phyloP scores from a whole-genome alignment of 2,888 invertebrate species.

The Zelleria hepariella region DNA sequence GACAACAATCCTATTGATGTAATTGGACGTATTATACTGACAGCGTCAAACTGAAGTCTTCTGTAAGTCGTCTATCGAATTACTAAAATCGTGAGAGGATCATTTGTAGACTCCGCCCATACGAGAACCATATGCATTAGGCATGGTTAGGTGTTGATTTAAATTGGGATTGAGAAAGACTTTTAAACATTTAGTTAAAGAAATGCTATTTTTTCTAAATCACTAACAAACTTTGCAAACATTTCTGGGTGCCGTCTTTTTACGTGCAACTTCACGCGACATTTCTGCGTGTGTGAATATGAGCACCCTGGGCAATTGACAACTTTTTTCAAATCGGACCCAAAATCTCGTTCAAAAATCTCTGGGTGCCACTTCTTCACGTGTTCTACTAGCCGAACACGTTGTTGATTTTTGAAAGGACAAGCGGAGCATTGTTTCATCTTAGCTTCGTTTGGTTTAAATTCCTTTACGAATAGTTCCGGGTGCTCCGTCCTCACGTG shows the following conservation, averaged over 20 bases:
- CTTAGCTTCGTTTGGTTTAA: background rate
- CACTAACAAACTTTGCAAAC: no score
- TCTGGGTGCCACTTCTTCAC: background rate
- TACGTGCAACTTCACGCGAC: background rate
- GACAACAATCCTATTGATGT: no score
- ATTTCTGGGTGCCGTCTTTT: background rate
- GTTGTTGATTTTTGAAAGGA: background rate
- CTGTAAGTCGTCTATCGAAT: no score
- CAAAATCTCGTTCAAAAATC: background rate
- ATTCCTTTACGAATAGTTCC: background rate
- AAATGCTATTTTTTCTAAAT: no score
- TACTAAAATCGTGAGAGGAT: no score
- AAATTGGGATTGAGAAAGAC: no score
- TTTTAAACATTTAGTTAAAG: no score
- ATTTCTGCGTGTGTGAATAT: background rate
- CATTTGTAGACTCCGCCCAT: no score
- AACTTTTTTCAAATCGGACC: background rate
- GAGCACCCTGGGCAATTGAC: background rate
- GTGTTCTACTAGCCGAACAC: background rate
- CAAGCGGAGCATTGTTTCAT: background rate
- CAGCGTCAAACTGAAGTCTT: no score
- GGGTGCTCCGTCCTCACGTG: background rate
- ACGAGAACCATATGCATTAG: no score
- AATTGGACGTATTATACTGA: no score
- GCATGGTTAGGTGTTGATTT: no score